phyloP scores from a whole-genome alignment of 1,140 invertebrate genomes.

The Linepithema humile region DNA sequence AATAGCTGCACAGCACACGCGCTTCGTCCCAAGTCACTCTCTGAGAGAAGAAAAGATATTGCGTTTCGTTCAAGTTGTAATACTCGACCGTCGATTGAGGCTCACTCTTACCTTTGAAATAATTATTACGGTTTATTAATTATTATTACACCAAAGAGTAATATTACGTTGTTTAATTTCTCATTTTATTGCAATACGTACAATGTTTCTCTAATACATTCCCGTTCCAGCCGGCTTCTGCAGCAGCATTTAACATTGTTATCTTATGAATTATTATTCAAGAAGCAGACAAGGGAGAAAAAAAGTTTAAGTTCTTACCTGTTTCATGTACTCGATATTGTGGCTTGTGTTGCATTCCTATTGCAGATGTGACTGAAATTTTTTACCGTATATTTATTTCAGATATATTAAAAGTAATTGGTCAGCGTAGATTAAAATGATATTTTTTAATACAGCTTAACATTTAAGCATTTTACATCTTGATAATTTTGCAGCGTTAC shows the following conservation, averaged over 20 bases:
- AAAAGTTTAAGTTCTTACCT: background rate
- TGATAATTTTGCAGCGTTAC: background rate
- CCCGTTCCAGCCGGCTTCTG: background rate
- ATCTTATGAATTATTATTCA: background rate
- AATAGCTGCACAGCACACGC: constrained; percentile 65
- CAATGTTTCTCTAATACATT: background rate
- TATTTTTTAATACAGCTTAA: background rate
- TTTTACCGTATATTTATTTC: background rate
- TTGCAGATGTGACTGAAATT: background rate
- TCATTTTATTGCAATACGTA: background rate
- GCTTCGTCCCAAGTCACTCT: constrained; percentile 72
- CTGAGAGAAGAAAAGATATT: constrained; percentile 73
- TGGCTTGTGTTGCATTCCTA: background rate
- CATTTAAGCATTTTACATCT: background rate
- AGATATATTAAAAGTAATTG: background rate
- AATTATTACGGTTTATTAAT: background rate
- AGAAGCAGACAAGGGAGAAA: background rate
- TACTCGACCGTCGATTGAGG: constrained; percentile 69
- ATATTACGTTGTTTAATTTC: background rate
- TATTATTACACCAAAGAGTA: background rate
- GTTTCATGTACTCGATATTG: background rate
- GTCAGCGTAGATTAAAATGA: background rate
- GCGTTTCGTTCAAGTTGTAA: constrained; percentile 60
- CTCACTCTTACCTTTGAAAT: constrained; percentile 56
- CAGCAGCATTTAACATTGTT: background rate